These are phyloP conservation scores for Acinonyx jubatus DNA, from an alignment of 2,113 vertebrate genomes.

Conservation along the genomic window DNA sequence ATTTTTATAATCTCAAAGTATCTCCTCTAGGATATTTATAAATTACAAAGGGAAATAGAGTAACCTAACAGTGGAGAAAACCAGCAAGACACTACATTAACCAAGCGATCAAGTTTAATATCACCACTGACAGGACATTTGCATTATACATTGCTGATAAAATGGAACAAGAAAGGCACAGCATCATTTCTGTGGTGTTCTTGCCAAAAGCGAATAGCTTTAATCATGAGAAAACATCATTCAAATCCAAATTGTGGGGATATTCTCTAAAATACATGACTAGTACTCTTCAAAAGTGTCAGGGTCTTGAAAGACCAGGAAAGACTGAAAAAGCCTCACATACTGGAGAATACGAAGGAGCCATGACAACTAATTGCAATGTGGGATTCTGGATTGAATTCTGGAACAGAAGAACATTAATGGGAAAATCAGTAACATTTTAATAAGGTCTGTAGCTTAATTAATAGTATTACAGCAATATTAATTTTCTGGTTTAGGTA, in stretches of 20 bases:
- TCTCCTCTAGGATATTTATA: neutral
- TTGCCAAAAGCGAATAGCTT: neutral
- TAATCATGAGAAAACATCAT: slow-evolving; percentile 23
- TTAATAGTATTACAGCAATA: neutral
- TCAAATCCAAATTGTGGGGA: neutral
- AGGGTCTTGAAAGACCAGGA: slow-evolving; percentile 12
- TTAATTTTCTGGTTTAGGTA: slow-evolving; percentile 36
- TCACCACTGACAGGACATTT: slow-evolving; percentile 10
- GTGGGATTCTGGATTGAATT: slow-evolving; percentile 29
- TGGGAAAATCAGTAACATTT: slow-evolving; percentile 5
- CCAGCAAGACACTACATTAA: slow-evolving; percentile 26
- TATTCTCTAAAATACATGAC: slow-evolving; percentile 19
- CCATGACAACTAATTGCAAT: neutral
- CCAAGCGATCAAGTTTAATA: slow-evolving; percentile 19
- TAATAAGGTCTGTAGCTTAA: slow-evolving; percentile 28
- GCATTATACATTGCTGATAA: neutral
- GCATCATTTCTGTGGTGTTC: neutral
- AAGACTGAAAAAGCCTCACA: slow-evolving; percentile 23
- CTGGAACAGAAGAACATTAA: neutral
- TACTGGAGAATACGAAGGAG: slow-evolving; percentile 23
- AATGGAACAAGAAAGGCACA: neutral
- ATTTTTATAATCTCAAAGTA: slow-evolving; percentile 22
- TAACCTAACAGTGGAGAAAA: neutral
- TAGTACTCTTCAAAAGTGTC: neutral
- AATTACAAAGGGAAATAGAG: slow-evolving; percentile 31